Conservation (phyloP, 1,140 invertebrate species). For the Brachionus asplanchnoidis region DNA sequence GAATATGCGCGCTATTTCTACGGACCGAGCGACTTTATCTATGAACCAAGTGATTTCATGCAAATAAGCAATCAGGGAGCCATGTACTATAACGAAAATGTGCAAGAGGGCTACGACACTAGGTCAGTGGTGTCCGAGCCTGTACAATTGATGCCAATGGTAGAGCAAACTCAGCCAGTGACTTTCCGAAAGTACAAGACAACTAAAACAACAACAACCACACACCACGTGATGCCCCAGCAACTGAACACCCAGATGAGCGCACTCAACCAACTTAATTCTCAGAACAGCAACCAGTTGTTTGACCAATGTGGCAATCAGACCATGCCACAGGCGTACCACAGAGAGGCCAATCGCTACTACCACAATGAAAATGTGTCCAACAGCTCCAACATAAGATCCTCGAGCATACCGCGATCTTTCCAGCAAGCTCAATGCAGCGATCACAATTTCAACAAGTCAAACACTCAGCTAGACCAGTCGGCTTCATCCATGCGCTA, state of each 20-base stretch:
- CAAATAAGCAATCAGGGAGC: background rate
- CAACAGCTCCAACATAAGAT: background rate
- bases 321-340: background rate
- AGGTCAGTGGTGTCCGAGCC: slow-evolving; percentile 34
- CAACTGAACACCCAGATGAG: background rate
- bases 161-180: background rate
- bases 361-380: background rate
- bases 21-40: slow-evolving; percentile 42
- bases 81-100: background rate
- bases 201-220: slow-evolving; percentile 37
- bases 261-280: background rate
- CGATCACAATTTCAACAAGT: background rate
- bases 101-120: slow-evolving; percentile 34
- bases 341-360: background rate
- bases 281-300: background rate
- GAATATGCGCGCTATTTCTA: slow-evolving; percentile 12
- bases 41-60: slow-evolving; percentile 25
- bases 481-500: background rate
- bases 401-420: slow-evolving; percentile 1
- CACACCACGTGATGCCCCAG: background rate
- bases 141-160: background rate
- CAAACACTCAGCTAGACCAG: background rate
- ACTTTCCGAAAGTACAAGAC: slow-evolving; percentile 37
- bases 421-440: background rate
- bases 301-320: background rate